Conservation (phyloP, 1,140 invertebrate species). For the Pteromalus puparum region DNA sequence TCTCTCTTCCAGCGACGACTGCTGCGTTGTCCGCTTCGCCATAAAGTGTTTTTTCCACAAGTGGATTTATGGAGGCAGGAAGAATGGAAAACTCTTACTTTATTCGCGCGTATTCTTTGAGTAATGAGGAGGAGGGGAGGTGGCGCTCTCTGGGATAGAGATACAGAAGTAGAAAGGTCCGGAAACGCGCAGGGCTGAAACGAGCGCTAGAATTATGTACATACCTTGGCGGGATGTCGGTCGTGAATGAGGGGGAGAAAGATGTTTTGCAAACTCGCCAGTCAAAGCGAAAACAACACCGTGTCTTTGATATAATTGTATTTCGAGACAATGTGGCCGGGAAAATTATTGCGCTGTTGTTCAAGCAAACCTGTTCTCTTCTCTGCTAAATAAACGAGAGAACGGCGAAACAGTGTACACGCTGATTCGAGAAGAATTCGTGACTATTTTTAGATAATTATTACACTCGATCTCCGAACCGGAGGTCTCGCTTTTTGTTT, state of each 20-base stretch:
- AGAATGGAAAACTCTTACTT: conserved; percentile 36
- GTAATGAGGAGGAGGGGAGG: neutral
- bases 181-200: neutral
- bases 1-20: conserved; percentile 46
- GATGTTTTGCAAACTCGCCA: neutral
- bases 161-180: neutral
- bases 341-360: too few relatives aligned
- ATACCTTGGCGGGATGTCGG: neutral
- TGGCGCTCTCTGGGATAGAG: neutral
- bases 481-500: neutral
- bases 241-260: neutral
- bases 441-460: neutral
- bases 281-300: neutral
- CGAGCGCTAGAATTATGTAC: neutral
- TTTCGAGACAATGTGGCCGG: neutral
- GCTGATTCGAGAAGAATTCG: neutral
- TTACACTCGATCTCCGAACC: neutral
- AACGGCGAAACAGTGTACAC: neutral
- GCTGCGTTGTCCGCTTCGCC: neutral
- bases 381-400: too few relatives aligned
- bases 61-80: conserved; percentile 40
- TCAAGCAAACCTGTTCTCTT: too few relatives aligned
- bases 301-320: neutral
- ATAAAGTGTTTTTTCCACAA: conserved; percentile 57
- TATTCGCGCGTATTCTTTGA: neutral